Evolutionary conservation across 1,140 invertebrate genomes (phyloP).

Genomic region (Cepaea nemoralis): DNA sequence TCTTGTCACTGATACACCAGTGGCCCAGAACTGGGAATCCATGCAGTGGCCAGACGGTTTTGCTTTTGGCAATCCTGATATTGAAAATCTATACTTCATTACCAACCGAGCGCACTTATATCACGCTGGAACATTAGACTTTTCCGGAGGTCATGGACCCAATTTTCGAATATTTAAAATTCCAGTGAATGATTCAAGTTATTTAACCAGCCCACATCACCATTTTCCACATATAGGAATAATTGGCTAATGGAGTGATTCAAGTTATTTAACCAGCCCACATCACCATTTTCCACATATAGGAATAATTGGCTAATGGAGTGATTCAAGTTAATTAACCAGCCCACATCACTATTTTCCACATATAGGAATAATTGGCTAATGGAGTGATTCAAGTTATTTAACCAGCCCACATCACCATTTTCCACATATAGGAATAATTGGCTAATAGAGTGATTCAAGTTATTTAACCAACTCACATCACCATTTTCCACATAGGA

Average conservation of each 20-base stretch:
- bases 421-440: no score
- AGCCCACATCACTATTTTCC: no score
- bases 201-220: not conserved
- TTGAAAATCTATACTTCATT: slow-evolving; percentile 15
- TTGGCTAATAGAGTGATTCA: no score
- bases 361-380: no score
- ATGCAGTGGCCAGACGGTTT: slow-evolving; percentile 32
- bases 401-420: no score
- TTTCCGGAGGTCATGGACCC: slow-evolving; percentile 3
- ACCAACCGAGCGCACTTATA: slow-evolving; percentile 11
- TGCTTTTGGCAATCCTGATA: not conserved
- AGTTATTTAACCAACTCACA: no score
- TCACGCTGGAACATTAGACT: slow-evolving; percentile 2
- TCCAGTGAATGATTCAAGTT: slow-evolving; percentile 8
- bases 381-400: no score
- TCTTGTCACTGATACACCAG: not conserved
- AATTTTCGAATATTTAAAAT: slow-evolving; percentile 20
- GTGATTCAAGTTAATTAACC: no score
- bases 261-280: no score
- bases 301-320: no score
- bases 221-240: slow-evolving; percentile 2
- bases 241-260: not conserved
- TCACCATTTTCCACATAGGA: no score
- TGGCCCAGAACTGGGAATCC: slow-evolving; percentile 19
- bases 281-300: no score